Evolutionary conservation across 1,140 invertebrate species (phyloP).

Genomic region (Drosophila bifasciata): DNA sequence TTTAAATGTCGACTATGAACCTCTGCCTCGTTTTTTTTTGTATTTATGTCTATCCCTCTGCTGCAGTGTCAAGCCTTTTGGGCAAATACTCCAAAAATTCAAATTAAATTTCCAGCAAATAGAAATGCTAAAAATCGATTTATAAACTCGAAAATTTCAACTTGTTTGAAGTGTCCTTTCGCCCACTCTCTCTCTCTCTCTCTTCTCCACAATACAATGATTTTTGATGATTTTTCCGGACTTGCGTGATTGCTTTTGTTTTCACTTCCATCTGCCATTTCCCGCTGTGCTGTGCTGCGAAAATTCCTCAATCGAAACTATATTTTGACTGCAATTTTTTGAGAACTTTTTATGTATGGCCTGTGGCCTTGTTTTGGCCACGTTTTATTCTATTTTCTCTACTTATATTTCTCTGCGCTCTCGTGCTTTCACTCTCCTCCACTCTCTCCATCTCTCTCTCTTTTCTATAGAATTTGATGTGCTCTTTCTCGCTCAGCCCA

Average conservation of each 20-base stretch:
- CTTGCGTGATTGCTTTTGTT: conserved; percentile 34
- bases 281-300: conserved; percentile 15
- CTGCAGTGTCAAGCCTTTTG: conserved; percentile 31
- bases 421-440: too few relatives aligned
- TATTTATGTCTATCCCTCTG: not conserved
- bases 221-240: conserved; percentile 24
- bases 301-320: conserved; percentile 24
- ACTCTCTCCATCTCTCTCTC: too few relatives aligned
- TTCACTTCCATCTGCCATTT: conserved; percentile 23
- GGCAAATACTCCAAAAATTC: conserved; percentile 34
- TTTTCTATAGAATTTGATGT: too few relatives aligned
- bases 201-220: not conserved
- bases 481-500: not conserved
- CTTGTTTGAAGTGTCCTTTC: too few relatives aligned
- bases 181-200: too few relatives aligned
- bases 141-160: not conserved
- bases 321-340: conserved; percentile 59
- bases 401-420: not conserved
- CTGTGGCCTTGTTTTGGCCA: conserved; percentile 32
- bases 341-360: conserved; percentile 57
- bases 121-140: conserved; percentile 19
- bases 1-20: too few relatives aligned
- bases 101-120: conserved; percentile 1
- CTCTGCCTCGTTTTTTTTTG: too few relatives aligned
- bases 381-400: conserved; percentile 32